Conservation (phyloP, 2,113 vertebrate genomes). For the Todiramphus chloris region DNA sequence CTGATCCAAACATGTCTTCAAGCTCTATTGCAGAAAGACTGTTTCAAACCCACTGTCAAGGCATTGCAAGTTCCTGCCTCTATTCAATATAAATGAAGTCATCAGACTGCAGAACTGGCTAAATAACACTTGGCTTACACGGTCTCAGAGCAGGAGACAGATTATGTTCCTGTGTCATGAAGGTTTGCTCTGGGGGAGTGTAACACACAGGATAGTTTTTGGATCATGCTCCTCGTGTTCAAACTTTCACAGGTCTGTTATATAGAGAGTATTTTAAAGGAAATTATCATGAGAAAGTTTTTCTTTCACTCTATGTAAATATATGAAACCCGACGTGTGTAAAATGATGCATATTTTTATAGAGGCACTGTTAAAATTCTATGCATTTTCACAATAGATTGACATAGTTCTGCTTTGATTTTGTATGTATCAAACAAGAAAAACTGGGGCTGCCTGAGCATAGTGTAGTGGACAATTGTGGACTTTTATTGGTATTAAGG, state of each 20-base stretch:
- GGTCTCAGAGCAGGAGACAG: not conserved
- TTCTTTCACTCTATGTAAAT: not conserved
- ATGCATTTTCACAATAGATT: not conserved
- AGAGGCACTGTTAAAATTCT: not conserved
- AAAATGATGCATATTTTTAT: rapidly evolving
- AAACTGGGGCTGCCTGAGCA: not conserved
- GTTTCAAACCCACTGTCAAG: not conserved
- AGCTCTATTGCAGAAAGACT: not conserved
- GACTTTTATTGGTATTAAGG: not conserved
- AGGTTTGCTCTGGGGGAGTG: not conserved
- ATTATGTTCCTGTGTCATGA: not conserved
- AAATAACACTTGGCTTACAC: not conserved
- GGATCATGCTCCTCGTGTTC: rapidly evolving
- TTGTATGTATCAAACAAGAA: not conserved
- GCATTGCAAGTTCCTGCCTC: not conserved
- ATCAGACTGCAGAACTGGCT: not conserved
- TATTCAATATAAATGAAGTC: not conserved
- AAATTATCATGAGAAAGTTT: not conserved
- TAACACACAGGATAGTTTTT: not conserved
- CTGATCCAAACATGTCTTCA: not conserved
- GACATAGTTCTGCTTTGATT: not conserved
- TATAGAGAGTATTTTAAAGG: not conserved
- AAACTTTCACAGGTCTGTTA: not conserved
- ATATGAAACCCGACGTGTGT: not conserved
- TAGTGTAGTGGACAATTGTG: not conserved